Conservation (phyloP, 1,140 invertebrate species). For the Platyura marginata region DNA sequence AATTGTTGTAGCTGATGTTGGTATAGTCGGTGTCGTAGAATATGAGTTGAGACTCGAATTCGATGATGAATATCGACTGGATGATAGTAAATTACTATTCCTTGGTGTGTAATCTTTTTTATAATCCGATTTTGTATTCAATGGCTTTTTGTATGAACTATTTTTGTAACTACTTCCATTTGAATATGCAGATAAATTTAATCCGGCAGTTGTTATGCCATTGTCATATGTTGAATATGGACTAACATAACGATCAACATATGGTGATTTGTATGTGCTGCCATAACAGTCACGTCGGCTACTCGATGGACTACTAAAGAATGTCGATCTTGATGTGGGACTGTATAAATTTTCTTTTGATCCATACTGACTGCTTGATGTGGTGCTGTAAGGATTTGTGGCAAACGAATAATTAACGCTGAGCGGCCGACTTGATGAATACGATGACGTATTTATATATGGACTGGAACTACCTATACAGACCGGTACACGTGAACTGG, state of each 20-base stretch:
- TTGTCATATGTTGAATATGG: slow-evolving; percentile 23
- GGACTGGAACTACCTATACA: slow-evolving; percentile 8
- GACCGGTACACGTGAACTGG: slow-evolving; percentile 13
- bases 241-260: slow-evolving; percentile 17
- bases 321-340: slow-evolving; percentile 4
- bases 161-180: neutral
- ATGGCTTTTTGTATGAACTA: slow-evolving; percentile 1
- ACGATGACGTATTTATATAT: slow-evolving; percentile 3
- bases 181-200: slow-evolving; percentile 10
- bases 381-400: slow-evolving; percentile 15
- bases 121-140: too few species aligned
- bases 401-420: slow-evolving; percentile 6
- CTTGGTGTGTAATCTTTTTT: slow-evolving; percentile 8
- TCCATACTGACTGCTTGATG: slow-evolving; percentile 12
- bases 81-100: slow-evolving; percentile 5
- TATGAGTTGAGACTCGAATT: slow-evolving; percentile 16
- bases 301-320: neutral
- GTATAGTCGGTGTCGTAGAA: slow-evolving; percentile 2
- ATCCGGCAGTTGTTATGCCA: slow-evolving; percentile 22
- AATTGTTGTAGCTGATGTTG: slow-evolving; percentile 3
- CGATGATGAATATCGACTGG: slow-evolving; percentile 7
- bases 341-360: slow-evolving; percentile 20
- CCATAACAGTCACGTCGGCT: neutral
- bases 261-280: slow-evolving; percentile 7
- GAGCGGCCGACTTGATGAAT: neutral